A percentile compares a stretch with the other conserved stretches of the same genome.
These are phyloP conservation scores for Oncorhynchus kisutch DNA, from an alignment of 2,113 vertebrate genomes.

Conservation along the genomic window DNA sequence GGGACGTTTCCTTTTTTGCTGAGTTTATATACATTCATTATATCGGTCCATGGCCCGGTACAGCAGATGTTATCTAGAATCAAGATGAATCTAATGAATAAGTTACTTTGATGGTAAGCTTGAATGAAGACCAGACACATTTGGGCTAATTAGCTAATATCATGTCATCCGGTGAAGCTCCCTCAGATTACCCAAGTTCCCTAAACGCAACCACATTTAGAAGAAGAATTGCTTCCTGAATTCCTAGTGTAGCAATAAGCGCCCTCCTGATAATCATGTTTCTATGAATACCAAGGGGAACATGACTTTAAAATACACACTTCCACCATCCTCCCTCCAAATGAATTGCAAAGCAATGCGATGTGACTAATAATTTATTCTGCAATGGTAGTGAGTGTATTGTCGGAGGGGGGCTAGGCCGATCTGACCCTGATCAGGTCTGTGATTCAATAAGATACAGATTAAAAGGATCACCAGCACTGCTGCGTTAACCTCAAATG, in stretches of 20 bases:
- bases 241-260: slow-evolving; percentile 42
- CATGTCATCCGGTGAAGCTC: neutral
- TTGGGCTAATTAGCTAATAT: neutral
- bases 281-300: slow-evolving; percentile 25
- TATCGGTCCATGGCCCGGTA: neutral
- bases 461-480: neutral
- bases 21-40: neutral
- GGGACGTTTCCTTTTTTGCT: too few relatives aligned
- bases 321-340: slow-evolving; percentile 4
- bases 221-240: slow-evolving; percentile 48
- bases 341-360: too few relatives aligned
- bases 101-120: neutral
- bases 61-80: slow-evolving; percentile 17
- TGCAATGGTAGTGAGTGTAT: neutral
- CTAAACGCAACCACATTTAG: slow-evolving; percentile 13
- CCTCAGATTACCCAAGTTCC: slow-evolving; percentile 18
- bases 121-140: slow-evolving; percentile 18
- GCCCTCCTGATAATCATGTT: slow-evolving; percentile 32
- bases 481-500: neutral
- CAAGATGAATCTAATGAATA: neutral
- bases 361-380: neutral
- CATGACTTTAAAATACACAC: slow-evolving; percentile 29
- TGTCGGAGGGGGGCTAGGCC: too few relatives aligned
- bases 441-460: neutral
- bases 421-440: neutral